phyloP scores from a whole-genome alignment of 2,888 invertebrate species.

The Microctonus hyperodae region DNA sequence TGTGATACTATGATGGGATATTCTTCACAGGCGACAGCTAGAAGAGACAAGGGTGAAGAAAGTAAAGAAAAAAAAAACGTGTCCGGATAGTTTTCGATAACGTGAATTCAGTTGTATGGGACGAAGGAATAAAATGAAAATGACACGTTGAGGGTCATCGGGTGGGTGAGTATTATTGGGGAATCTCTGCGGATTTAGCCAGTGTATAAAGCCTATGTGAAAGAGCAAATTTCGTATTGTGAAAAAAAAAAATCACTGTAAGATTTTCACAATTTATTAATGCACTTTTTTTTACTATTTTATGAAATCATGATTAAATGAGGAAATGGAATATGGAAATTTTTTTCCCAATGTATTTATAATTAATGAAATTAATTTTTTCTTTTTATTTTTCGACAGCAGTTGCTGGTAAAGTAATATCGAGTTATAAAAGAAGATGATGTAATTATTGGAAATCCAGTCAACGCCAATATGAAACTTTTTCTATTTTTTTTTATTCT shows the following conservation, averaged over 20 bases:
- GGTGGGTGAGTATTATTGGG: conserved; percentile 29
- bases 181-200: conserved; percentile 35
- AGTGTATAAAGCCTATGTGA: neutral
- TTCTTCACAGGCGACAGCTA: neutral
- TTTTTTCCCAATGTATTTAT: neutral
- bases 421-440: neutral
- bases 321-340: neutral
- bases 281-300: neutral
- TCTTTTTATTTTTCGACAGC: neutral
- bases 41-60: neutral
- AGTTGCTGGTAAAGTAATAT: neutral
- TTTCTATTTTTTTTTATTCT: neutral
- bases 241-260: neutral
- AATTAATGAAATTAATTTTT: neutral
- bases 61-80: neutral
- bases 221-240: conserved; percentile 6
- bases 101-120: conserved; percentile 35
- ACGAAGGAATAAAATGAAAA: conserved; percentile 40
- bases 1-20: conserved; percentile 2
- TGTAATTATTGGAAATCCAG: conserved; percentile 6
- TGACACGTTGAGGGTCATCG: conserved; percentile 32
- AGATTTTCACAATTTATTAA: neutral
- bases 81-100: conserved; percentile 23
- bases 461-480: conserved; percentile 1
- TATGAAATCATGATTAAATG: too few relatives aligned